Conservation (phyloP, 2,113 vertebrate species). For the Corydoras maculifer region DNA sequence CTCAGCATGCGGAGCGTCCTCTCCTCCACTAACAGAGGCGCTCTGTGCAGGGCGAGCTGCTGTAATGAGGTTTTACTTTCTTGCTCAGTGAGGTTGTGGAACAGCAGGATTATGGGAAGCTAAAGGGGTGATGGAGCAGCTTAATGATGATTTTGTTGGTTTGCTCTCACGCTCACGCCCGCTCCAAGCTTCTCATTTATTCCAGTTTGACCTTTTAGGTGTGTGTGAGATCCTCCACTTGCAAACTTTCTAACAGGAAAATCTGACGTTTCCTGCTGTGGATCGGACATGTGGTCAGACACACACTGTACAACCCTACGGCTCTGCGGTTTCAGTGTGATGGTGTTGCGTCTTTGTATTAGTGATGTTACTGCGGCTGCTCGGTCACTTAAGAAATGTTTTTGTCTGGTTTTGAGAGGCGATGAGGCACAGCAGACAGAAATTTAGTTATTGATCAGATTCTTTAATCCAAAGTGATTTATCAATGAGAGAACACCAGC, state of each 20-base stretch:
- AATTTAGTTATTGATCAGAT: too few species aligned
- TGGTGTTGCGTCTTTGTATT: too few species aligned
- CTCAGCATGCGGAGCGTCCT: conserved; percentile 15
- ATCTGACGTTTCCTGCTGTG: not conserved
- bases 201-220: not conserved
- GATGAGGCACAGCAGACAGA: too few species aligned
- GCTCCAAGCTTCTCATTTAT: not conserved
- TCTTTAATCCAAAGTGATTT: too few species aligned
- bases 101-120: conserved; percentile 1
- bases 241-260: not conserved
- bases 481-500: too few species aligned
- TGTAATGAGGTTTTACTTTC: conserved; percentile 16
- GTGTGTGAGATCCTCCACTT: not conserved
- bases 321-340: too few species aligned
- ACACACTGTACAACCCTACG: not conserved
- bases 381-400: too few species aligned
- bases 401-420: too few species aligned
- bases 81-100: conserved; percentile 4
- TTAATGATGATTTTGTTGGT: not conserved
- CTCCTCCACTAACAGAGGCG: conserved; percentile 4
- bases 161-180: not conserved
- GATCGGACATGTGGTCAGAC: not conserved
- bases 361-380: too few species aligned
- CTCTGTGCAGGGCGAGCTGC: conserved; percentile 8
- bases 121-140: not conserved